Conservation (phyloP, 2,113 vertebrate species). For the Eulemur macaco region DNA sequence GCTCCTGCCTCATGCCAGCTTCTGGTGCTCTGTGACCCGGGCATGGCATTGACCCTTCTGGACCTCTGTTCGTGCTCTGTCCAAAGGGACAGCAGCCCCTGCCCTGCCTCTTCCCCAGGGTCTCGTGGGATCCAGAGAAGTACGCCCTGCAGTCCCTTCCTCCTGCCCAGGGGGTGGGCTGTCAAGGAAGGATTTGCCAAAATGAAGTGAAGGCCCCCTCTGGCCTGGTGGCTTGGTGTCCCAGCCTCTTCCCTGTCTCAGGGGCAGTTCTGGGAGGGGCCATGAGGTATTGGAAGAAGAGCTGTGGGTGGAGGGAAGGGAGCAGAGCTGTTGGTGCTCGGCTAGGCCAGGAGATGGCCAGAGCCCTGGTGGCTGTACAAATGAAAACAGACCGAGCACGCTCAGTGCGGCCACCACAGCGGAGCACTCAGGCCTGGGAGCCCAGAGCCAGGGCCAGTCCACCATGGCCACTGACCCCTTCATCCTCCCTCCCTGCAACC, state of each 20-base stretch:
- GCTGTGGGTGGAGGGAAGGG: background rate
- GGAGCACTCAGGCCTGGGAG: background rate
- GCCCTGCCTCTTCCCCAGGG: background rate
- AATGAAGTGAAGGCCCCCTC: background rate
- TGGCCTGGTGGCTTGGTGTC: background rate
- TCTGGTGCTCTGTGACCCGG: background rate
- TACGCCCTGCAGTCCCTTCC: background rate
- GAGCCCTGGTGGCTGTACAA: fast-evolving
- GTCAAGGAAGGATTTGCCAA: background rate
- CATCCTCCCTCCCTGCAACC: background rate
- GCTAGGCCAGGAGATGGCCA: background rate
- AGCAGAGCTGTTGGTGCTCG: background rate
- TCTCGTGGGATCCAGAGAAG: background rate
- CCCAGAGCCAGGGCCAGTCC: background rate
- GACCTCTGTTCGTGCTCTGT: background rate
- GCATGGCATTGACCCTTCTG: background rate
- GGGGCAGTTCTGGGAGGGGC: no score
- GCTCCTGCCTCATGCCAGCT: background rate
- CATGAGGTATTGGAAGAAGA: no score
- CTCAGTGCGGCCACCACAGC: fast-evolving
- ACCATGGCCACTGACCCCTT: fast-evolving
- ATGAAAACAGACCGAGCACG: fast-evolving
- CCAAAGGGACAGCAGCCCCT: no score
- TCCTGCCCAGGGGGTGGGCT: background rate
- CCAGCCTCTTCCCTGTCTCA: no score